Conservation (phyloP, 2,113 vertebrate genomes). For the Delphinus delphis region DNA sequence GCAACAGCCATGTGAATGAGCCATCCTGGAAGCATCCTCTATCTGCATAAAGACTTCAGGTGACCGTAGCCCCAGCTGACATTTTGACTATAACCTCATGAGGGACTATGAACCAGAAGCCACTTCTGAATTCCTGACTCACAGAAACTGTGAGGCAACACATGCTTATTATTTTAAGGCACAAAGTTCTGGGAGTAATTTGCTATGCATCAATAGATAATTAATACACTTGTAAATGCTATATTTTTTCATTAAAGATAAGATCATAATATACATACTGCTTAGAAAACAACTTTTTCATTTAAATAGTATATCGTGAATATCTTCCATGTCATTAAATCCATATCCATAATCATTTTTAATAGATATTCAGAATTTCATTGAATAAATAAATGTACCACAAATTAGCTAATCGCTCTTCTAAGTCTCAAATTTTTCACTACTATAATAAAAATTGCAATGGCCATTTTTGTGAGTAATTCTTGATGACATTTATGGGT, state of each 20-base stretch:
- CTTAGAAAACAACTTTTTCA: not conserved
- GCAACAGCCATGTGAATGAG: not conserved
- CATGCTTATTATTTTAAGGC: not conserved
- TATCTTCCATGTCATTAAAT: not conserved
- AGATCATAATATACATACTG: not conserved
- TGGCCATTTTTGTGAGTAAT: not conserved
- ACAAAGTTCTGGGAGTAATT: not conserved
- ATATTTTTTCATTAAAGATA: not conserved
- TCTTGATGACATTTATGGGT: not conserved
- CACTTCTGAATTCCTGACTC: not conserved
- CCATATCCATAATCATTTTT: not conserved
- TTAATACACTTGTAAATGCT: not conserved
- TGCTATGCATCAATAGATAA: not conserved
- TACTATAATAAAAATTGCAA: not conserved
- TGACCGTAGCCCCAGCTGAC: not conserved
- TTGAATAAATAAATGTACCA: not conserved
- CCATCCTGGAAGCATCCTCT: not conserved
- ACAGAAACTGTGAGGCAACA: not conserved
- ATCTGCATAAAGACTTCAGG: not conserved
- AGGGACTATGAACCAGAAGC: not conserved
- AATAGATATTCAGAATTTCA: not conserved
- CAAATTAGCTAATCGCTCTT: not conserved
- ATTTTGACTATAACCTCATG: not conserved
- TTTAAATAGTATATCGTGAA: not conserved
- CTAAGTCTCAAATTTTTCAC: not conserved